These are phyloP conservation scores for Drosophila tropicalis DNA, from an alignment of 1,140 invertebrate genomes.

Conservation along the genomic window DNA sequence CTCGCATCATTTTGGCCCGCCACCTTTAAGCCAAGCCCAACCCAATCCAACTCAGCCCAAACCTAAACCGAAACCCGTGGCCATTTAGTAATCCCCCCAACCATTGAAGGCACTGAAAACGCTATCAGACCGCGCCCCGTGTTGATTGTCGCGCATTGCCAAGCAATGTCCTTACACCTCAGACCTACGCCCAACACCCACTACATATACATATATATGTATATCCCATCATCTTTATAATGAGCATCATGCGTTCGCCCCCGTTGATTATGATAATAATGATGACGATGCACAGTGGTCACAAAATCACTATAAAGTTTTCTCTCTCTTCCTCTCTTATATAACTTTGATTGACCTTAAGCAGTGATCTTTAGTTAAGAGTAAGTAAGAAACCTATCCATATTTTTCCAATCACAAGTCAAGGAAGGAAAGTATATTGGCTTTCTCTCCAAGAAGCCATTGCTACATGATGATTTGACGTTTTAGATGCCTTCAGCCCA, in stretches of 20 bases:
- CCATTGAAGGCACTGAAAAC: constrained; percentile 24
- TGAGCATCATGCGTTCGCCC: constrained; percentile 66
- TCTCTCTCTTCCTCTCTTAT: no score
- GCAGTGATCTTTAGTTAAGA: no score
- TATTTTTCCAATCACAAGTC: no score
- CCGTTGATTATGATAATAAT: constrained; percentile 35
- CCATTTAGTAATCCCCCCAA: constrained; percentile 72
- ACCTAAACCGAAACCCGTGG: constrained; percentile 31
- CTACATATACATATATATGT: constrained; percentile 16
- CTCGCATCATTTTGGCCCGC: neutral
- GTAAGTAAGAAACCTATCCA: no score
- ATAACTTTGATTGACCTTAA: no score
- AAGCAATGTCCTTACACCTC: constrained; percentile 49
- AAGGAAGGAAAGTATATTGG: no score
- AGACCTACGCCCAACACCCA: constrained; percentile 4
- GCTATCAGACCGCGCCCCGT: constrained; percentile 66
- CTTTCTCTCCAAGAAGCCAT: no score
- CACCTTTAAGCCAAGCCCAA: constrained; percentile 57
- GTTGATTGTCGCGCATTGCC: constrained; percentile 77
- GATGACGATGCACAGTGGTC: constrained; percentile 33
- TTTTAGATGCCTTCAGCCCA: neutral
- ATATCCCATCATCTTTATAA: constrained; percentile 30
- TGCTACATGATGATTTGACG: no score
- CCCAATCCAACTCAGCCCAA: constrained; percentile 20
- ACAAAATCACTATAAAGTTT: neutral